Percentiles rank a stretch among this genome's conserved stretches.
These are phyloP conservation scores for Oreohelix idahoensis DNA, from an alignment of 1,140 invertebrate genomes.

Conservation along the genomic window DNA sequence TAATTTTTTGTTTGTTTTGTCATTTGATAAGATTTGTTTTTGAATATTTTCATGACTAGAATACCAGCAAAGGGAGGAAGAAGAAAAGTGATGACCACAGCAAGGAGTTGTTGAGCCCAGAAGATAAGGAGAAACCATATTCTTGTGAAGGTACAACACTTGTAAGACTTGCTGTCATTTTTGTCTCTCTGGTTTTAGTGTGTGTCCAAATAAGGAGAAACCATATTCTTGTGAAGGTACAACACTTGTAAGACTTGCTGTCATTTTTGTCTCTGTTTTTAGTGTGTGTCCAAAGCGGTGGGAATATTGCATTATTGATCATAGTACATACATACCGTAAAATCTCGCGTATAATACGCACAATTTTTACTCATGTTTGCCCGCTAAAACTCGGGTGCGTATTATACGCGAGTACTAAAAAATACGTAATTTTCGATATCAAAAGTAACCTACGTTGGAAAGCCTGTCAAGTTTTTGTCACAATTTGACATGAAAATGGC, in stretches of 20 bases:
- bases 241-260: slow-evolving; percentile 69
- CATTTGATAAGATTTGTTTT: not conserved
- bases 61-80: slow-evolving; percentile 23
- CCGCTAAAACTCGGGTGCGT: too few relatives aligned
- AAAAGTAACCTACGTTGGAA: too few relatives aligned
- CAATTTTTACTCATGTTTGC: too few relatives aligned
- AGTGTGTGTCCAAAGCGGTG: too few relatives aligned
- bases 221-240: slow-evolving; percentile 93
- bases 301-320: too few relatives aligned
- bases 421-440: too few relatives aligned
- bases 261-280: not conserved
- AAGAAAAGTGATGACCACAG: slow-evolving; percentile 32
- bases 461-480: too few relatives aligned
- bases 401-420: too few relatives aligned
- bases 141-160: slow-evolving; percentile 90
- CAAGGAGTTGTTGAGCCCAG: slow-evolving; percentile 60
- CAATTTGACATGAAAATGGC: too few relatives aligned
- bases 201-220: slow-evolving; percentile 85
- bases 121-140: slow-evolving; percentile 89
- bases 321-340: too few relatives aligned
- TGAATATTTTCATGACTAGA: not conserved
- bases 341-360: too few relatives aligned
- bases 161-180: not conserved
- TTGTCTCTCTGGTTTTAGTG: not conserved
- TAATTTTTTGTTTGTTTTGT: too few relatives aligned